Evolutionary conservation across 2,113 vertebrate genomes (phyloP).

Genomic region (Centrocercus urophasianus): DNA sequence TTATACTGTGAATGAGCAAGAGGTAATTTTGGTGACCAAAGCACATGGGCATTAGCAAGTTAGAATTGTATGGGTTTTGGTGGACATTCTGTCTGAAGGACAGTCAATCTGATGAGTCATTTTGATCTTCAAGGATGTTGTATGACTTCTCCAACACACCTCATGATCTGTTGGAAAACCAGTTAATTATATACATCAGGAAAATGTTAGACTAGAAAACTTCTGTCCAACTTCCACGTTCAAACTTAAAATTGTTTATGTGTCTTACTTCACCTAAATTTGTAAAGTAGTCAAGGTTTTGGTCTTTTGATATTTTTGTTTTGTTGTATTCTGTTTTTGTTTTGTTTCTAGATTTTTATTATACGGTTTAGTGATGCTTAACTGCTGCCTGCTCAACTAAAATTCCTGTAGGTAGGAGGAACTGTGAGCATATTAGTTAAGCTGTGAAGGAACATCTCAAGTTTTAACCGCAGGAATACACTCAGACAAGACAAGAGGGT

Average conservation of each 20-base stretch:
- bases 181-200: rapidly evolving
- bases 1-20: not conserved
- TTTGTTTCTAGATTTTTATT: not conserved
- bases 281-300: not conserved
- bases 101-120: not conserved
- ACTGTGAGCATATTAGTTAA: not conserved
- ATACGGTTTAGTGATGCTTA: not conserved
- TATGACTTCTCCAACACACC: not conserved
- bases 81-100: not conserved
- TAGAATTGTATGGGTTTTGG: not conserved
- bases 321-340: not conserved
- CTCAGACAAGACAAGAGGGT: rapidly evolving
- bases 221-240: not conserved
- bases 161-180: not conserved
- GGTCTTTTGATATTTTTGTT: rapidly evolving
- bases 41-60: not conserved
- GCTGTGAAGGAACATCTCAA: not conserved
- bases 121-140: not conserved
- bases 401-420: not conserved
- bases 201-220: not conserved
- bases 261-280: not conserved
- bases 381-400: not conserved
- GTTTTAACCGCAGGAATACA: not conserved
- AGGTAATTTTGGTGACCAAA: not conserved
- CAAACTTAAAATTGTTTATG: not conserved